phyloP scores from a whole-genome alignment of 2,888 invertebrate genomes.

The Caenorhabditis sulstoni region DNA sequence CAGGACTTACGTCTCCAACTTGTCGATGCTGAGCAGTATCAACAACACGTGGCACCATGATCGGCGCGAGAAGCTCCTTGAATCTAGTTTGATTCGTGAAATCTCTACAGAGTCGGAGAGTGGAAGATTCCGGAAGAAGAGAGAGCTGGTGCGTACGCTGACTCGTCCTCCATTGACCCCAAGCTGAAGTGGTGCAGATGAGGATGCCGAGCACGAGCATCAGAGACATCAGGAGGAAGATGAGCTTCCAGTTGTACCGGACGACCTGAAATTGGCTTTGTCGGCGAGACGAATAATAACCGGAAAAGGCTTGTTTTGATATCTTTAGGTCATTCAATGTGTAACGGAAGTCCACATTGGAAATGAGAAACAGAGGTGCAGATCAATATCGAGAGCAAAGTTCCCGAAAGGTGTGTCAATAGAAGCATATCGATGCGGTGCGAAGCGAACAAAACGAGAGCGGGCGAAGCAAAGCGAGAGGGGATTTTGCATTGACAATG shows the following conservation, averaged over 20 bases:
- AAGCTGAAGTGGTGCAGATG: conserved; percentile 68
- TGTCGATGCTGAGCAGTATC: conserved; percentile 73
- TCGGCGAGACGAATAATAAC: background rate
- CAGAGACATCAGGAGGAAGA: conserved; percentile 53
- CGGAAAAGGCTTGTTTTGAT: background rate
- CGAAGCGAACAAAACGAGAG: conserved; percentile 31
- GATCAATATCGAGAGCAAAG: conserved; percentile 29
- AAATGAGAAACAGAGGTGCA: background rate
- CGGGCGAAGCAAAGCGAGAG: conserved; percentile 21
- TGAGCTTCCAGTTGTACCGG: conserved; percentile 52
- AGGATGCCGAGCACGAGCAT: conserved; percentile 61
- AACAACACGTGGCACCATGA: conserved; percentile 76
- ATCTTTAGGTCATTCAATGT: background rate
- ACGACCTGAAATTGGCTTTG: conserved; percentile 40
- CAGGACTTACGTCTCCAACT: conserved; percentile 73
- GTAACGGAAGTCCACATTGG: background rate
- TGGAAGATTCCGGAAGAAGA: conserved; percentile 70
- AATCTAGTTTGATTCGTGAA: conserved; percentile 70
- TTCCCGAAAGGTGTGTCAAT: conserved; percentile 47
- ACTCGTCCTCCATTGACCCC: conserved; percentile 77
- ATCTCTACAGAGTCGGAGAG: conserved; percentile 67
- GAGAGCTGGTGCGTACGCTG: conserved; percentile 70
- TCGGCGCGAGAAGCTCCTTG: conserved; percentile 69
- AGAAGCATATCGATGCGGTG: conserved; percentile 26
- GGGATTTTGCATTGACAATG: conserved; percentile 36